Evolutionary conservation across 2,113 vertebrate species (phyloP).

Genomic region (Colinus virginianus): DNA sequence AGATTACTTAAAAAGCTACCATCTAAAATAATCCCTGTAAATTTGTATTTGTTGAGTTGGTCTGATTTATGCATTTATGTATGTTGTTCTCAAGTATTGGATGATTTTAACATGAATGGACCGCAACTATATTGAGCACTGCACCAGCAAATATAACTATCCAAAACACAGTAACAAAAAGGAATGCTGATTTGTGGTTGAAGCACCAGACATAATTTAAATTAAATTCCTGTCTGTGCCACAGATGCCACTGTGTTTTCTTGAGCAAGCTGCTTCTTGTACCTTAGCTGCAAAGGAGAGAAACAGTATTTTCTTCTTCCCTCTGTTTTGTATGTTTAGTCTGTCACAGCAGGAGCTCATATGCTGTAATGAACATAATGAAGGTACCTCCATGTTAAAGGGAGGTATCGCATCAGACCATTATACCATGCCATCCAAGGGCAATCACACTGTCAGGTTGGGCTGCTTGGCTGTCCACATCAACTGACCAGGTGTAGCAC

Average conservation of each 20-base stretch:
- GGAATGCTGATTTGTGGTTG: slow-evolving; percentile 18
- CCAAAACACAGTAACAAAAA: slow-evolving; percentile 10
- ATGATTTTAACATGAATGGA: slow-evolving; percentile 47
- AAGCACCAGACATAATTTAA: background rate
- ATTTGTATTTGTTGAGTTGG: slow-evolving; percentile 49
- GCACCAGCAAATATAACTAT: slow-evolving; percentile 29
- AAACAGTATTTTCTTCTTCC: background rate
- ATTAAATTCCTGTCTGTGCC: background rate
- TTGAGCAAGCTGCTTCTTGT: background rate
- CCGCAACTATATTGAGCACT: background rate
- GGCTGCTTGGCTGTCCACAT: background rate
- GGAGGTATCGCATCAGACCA: background rate
- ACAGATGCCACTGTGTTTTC: slow-evolving; percentile 9
- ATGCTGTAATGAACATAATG: background rate
- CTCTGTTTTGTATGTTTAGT: background rate
- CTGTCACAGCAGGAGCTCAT: background rate
- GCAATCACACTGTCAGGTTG: background rate
- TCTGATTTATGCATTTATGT: slow-evolving; percentile 53
- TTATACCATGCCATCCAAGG: rapidly evolving
- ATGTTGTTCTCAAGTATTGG: slow-evolving; percentile 44
- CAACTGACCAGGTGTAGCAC: background rate
- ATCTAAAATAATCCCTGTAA: slow-evolving; percentile 21
- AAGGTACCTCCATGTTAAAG: background rate
- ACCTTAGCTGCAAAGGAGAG: background rate
- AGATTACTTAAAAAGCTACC: slow-evolving; percentile 28